Conservation (phyloP, 2,797 vertebrate species). For the Craterocephalus amniculus region DNA sequence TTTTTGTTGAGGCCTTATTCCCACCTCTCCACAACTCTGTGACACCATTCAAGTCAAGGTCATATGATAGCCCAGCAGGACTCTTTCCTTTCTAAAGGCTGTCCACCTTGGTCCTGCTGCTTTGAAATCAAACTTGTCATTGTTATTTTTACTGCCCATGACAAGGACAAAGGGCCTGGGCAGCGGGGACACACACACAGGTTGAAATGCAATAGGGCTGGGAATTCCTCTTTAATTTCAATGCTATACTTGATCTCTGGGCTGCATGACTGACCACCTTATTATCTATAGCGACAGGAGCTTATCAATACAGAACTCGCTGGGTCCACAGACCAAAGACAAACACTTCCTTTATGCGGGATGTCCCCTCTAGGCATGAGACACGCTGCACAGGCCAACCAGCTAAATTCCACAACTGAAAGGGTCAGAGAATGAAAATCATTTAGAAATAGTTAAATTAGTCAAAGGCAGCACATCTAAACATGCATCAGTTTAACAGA, state of each 20-base stretch:
- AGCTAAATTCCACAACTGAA: slow-evolving; percentile 63
- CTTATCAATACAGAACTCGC: slow-evolving; percentile 80
- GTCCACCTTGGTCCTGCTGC: slow-evolving; percentile 75
- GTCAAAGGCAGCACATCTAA: neutral
- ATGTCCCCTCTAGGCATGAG: slow-evolving; percentile 70
- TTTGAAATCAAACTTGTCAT: slow-evolving; percentile 82
- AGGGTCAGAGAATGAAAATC: slow-evolving; percentile 53
- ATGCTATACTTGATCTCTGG: slow-evolving; percentile 91
- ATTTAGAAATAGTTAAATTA: slow-evolving; percentile 35
- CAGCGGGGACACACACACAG: slow-evolving; percentile 64
- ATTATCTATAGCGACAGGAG: slow-evolving; percentile 88
- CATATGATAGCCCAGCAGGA: slow-evolving; percentile 77
- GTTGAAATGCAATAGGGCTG: slow-evolving; percentile 90
- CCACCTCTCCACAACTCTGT: slow-evolving; percentile 62
- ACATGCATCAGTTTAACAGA: neutral
- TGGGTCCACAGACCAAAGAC: slow-evolving; percentile 85
- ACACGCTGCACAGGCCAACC: slow-evolving; percentile 78
- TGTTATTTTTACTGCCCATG: slow-evolving; percentile 83
- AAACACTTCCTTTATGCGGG: slow-evolving; percentile 86
- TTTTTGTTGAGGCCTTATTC: slow-evolving; percentile 66
- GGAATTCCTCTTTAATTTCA: slow-evolving; percentile 90
- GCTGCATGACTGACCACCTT: slow-evolving; percentile 92
- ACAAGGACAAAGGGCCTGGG: slow-evolving; percentile 79
- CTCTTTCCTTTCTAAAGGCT: slow-evolving; percentile 64
- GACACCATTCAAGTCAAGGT: slow-evolving; percentile 79